Conservation (phyloP, 1,140 invertebrate genomes). For the Lordiphosa stackelbergi region DNA sequence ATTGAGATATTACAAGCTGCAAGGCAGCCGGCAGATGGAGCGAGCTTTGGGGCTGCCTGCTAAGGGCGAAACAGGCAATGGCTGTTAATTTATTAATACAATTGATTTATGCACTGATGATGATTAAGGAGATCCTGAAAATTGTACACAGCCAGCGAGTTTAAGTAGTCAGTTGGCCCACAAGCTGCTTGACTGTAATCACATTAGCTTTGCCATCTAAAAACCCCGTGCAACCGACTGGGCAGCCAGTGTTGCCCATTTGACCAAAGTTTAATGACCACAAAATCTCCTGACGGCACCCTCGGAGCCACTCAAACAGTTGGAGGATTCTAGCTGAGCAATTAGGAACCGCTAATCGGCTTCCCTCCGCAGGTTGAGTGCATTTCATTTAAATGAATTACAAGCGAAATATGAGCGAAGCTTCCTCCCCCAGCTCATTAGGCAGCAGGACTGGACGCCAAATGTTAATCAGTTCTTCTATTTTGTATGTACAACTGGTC, state of each 20-base stretch:
- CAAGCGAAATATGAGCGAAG: slow-evolving; percentile 64
- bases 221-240: slow-evolving; percentile 32
- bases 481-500: slow-evolving; percentile 2
- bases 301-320: slow-evolving; percentile 24
- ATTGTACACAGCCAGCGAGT: slow-evolving; percentile 14
- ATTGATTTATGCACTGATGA: slow-evolving; percentile 65
- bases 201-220: slow-evolving; percentile 44
- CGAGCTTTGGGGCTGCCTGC: not conserved
- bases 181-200: slow-evolving; percentile 29
- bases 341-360: slow-evolving; percentile 58
- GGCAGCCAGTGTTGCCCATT: slow-evolving; percentile 3
- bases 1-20: slow-evolving; percentile 58
- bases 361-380: slow-evolving; percentile 56
- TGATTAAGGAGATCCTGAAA: slow-evolving; percentile 37
- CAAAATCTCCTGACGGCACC: slow-evolving; percentile 42
- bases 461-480: slow-evolving; percentile 60
- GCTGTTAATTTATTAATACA: slow-evolving; percentile 69
- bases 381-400: slow-evolving; percentile 74
- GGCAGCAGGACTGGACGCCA: slow-evolving; percentile 24
- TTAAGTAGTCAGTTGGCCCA: slow-evolving; percentile 7
- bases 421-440: slow-evolving; percentile 37
- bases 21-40: slow-evolving; percentile 15
- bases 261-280: slow-evolving; percentile 54
- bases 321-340: slow-evolving; percentile 44
- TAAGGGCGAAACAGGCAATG: slow-evolving; percentile 11